Percentiles rank a stretch among this genome's conserved stretches.
phyloP scores from a whole-genome alignment of 2,888 invertebrate genomes.

The Leptinotarsa peninsularis region DNA sequence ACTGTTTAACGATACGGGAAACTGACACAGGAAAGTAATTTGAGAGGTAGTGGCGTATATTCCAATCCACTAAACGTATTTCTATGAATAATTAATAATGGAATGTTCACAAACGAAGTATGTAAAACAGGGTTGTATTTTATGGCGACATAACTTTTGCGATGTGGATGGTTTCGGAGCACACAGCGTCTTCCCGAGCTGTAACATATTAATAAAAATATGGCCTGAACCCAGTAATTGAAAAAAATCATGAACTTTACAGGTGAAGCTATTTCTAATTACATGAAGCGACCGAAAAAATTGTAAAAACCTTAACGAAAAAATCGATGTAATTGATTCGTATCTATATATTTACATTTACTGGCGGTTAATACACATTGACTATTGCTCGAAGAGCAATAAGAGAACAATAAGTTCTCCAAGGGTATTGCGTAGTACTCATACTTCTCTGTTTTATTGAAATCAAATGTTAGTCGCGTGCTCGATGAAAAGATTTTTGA shows the following conservation, averaged over 20 bases:
- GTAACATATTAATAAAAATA: not conserved
- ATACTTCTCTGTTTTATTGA: too few relatives aligned
- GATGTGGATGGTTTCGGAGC: constrained; percentile 8
- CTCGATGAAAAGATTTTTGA: too few relatives aligned
- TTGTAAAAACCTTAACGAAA: not conserved
- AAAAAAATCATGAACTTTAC: constrained; percentile 3
- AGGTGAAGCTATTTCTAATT: not conserved
- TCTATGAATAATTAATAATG: constrained; percentile 22
- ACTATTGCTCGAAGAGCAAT: too few relatives aligned
- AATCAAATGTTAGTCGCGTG: too few relatives aligned
- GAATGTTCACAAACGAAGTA: constrained; percentile 18
- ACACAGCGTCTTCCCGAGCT: not conserved
- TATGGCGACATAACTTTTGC: constrained; percentile 21
- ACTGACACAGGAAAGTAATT: constrained; percentile 1
- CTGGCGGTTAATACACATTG: too few relatives aligned
- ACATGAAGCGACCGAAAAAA: not conserved
- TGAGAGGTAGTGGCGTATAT: not conserved
- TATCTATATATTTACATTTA: not conserved
- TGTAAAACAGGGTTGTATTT: constrained; percentile 21
- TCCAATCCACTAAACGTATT: constrained; percentile 4
- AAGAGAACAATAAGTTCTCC: too few relatives aligned
- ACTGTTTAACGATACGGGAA: not conserved
- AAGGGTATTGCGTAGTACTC: too few relatives aligned
- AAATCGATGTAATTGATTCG: not conserved
- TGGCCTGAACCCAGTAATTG: constrained; percentile 2